A percentile compares a stretch with the other conserved stretches of the same genome.
These are phyloP conservation scores for Glossophaga mutica DNA, from an alignment of 2,797 vertebrate species.

Conservation along the genomic window DNA sequence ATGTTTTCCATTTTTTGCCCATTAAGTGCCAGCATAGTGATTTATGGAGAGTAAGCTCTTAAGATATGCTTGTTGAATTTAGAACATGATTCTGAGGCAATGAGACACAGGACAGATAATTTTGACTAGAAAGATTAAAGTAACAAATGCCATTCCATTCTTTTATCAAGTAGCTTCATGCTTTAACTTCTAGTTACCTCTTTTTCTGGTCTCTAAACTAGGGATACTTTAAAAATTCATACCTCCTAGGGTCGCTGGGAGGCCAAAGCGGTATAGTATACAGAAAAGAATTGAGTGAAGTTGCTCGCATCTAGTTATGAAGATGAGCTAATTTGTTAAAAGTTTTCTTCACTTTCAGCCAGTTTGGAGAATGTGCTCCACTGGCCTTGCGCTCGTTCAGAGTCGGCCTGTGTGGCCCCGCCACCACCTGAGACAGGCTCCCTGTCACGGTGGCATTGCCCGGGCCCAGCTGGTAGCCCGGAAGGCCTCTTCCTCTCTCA, in stretches of 20 bases:
- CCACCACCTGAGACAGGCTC: fast-evolving
- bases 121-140: background rate
- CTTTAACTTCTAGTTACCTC: background rate
- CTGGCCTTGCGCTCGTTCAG: fast-evolving
- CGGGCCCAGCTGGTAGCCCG: fast-evolving
- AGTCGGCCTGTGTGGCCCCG: fast-evolving
- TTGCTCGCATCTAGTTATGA: background rate
- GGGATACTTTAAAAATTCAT: background rate
- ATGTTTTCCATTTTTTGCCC: background rate
- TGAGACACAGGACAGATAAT: background rate
- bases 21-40: background rate
- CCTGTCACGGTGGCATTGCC: fast-evolving
- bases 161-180: background rate
- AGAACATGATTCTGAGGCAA: background rate
- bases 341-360: background rate
- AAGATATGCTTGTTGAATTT: background rate
- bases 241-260: background rate
- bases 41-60: background rate
- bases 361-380: background rate
- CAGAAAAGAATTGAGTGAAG: background rate
- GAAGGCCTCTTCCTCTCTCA: background rate
- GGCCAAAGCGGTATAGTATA: background rate
- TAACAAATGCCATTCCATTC: background rate
- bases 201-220: background rate
- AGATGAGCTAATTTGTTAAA: background rate